Evolutionary conservation across 2,888 invertebrate species (phyloP), one percentile per base, ranked within the genome.

Genomic region (Helobdella robusta): DNA sequence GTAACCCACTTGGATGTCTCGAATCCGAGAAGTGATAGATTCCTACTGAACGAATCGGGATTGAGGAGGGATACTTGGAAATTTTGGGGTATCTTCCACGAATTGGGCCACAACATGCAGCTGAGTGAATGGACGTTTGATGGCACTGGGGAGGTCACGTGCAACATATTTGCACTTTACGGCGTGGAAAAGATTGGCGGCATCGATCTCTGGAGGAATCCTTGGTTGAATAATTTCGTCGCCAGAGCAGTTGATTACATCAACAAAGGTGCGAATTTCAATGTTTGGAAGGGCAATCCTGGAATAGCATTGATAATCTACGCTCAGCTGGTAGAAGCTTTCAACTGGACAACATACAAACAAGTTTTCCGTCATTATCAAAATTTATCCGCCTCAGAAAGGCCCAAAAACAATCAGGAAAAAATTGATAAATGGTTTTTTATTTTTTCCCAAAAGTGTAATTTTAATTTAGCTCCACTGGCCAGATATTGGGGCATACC

Each of bases 101-200:
- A 73, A 62, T 36, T 73, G 8, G 73, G 73, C 11, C 73, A 73
- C 69, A 73, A 73, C 61, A 65, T 73, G 67, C 73, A 73, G 67
- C 58, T 59, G 28, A 15, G n/a, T 8, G 59, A 52, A 32, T 73
- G 73, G 73, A 73, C 73, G 8, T 72, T 71, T 36, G 48, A 64
- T 2, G 72, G 72, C 8, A 68, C 69, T 11, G 34, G n/a, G 1
- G 73, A 73, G 56, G 73, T 73, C 6, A 73, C 73, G 8, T 67
- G 67, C 59, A 73, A 73, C 64, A 69, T 73, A 23, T 72, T 73
- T 66, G 68, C 71, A 8, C 64, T 73, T 5, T 68, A 72, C 56
- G 73, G 69, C 35, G 72, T 69, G 69, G 67, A 72, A 15, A 48
- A 44, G 23, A 28, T 72, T 18, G 54, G 59, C 36, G 67, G 67